phyloP scores from a whole-genome alignment of 1,140 invertebrate genomes.

The Pinna nobilis region DNA sequence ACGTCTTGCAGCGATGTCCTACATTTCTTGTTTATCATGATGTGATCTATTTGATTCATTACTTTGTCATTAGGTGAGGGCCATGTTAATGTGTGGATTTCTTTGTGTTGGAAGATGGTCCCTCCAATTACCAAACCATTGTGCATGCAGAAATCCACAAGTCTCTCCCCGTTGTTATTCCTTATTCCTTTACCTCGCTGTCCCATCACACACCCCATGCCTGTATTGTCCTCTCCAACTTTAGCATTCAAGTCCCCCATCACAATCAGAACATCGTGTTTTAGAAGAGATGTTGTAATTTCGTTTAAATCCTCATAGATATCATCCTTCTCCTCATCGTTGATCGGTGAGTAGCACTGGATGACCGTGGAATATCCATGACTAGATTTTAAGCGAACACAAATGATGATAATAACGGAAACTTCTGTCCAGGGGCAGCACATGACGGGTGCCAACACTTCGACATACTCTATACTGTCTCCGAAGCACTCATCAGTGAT shows the following conservation, averaged over 20 bases:
- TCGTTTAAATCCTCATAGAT: conserved; percentile 36
- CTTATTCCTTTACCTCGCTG: conserved; percentile 25
- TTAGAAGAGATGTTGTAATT: conserved; percentile 7
- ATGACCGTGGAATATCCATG: no score
- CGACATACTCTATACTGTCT: no score
- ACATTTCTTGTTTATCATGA: conserved; percentile 6
- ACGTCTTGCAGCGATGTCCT: no score
- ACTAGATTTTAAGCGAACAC: no score
- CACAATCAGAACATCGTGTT: conserved; percentile 24
- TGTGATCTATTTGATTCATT: conserved; percentile 18
- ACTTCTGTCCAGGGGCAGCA: no score
- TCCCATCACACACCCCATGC: conserved; percentile 44
- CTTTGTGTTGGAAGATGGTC: background rate
- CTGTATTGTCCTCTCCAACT: conserved; percentile 30
- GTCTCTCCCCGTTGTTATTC: conserved; percentile 28
- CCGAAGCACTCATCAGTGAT: no score
- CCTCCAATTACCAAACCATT: conserved; percentile 46
- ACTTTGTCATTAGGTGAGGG: conserved; percentile 36
- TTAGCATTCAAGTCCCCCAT: conserved; percentile 74
- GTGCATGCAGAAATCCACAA: conserved; percentile 26
- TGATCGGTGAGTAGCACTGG: conserved; percentile 19
- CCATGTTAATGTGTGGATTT: conserved; percentile 36
- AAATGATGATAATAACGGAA: no score
- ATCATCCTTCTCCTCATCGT: conserved; percentile 34
- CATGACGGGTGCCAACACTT: no score